Conservation (phyloP, 2,797 vertebrate genomes). For the Petrocephalus schoutedeni region DNA sequence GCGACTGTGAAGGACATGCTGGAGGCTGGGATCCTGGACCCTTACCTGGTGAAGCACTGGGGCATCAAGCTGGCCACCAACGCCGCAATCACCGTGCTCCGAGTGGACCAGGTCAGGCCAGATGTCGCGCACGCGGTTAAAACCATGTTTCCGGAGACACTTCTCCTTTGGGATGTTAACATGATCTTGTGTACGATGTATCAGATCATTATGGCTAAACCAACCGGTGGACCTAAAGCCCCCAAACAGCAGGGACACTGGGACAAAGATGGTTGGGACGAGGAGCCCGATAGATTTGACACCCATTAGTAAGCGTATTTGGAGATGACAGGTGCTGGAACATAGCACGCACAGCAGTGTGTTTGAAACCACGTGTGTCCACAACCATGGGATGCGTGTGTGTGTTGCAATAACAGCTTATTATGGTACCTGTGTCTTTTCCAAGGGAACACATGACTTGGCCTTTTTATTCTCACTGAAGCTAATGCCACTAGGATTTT, state of each 20-base stretch:
- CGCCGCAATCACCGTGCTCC: constrained; percentile 85
- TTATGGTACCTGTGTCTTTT: not conserved
- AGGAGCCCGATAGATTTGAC: constrained; percentile 74
- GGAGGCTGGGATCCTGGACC: constrained; percentile 80
- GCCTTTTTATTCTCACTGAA: not conserved
- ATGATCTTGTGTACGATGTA: constrained; percentile 24
- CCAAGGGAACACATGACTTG: not conserved
- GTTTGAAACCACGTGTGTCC: constrained; percentile 47
- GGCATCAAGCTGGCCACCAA: constrained; percentile 93
- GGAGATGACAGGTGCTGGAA: constrained; percentile 52
- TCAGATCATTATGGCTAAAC: constrained; percentile 93
- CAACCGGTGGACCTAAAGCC: constrained; percentile 82
- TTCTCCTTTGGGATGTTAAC: not conserved
- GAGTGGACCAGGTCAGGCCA: constrained; percentile 87
- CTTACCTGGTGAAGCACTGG: constrained; percentile 88
- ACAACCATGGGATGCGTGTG: constrained; percentile 26
- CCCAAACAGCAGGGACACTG: constrained; percentile 86
- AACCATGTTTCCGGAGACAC: not conserved
- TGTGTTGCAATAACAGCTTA: constrained; percentile 13
- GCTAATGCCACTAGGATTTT: not conserved
- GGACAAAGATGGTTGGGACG: constrained; percentile 86
- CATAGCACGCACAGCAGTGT: constrained; percentile 46
- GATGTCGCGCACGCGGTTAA: not conserved
- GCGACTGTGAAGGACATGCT: constrained; percentile 86
- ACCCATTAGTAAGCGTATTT: constrained; percentile 62